These are phyloP conservation scores for Hemicentrotus pulcherrimus DNA, from an alignment of 35 echinoderm and acorn worm genomes.

Conservation along the genomic window DNA sequence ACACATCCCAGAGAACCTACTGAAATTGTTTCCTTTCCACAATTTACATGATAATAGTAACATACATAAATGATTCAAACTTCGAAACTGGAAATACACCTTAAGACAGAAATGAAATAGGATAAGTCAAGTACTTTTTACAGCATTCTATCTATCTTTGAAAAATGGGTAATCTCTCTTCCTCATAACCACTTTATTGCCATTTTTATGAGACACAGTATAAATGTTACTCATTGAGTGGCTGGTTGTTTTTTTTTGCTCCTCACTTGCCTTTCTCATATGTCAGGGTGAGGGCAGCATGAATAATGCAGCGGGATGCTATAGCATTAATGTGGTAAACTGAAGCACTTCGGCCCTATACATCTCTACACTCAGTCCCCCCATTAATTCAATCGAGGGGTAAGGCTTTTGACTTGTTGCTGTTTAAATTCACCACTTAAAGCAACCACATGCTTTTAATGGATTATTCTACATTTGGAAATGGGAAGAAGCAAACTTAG, in stretches of 20 bases:
- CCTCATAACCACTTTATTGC: background rate
- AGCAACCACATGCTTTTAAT: background rate
- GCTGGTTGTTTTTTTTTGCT: background rate
- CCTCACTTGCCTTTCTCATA: background rate
- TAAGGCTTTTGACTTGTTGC: background rate
- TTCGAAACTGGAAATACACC: no score
- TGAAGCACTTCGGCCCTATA: background rate
- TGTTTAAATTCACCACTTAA: background rate
- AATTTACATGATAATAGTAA: no score
- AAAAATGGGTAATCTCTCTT: no score
- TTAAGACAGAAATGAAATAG: no score
- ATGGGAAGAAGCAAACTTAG: background rate
- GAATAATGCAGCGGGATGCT: background rate
- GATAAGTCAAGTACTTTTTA: no score
- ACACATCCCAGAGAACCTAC: no score
- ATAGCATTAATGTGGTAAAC: background rate
- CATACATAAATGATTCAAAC: no score
- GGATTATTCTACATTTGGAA: background rate
- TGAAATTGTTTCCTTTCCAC: no score
- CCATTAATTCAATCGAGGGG: background rate
- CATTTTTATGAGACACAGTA: background rate
- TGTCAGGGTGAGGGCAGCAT: constrained; percentile 8
- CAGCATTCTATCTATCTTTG: no score
- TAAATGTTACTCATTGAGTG: background rate
- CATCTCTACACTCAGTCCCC: background rate